Conservation (phyloP, 2,113 vertebrate species). For the Ellobius talpinus region DNA sequence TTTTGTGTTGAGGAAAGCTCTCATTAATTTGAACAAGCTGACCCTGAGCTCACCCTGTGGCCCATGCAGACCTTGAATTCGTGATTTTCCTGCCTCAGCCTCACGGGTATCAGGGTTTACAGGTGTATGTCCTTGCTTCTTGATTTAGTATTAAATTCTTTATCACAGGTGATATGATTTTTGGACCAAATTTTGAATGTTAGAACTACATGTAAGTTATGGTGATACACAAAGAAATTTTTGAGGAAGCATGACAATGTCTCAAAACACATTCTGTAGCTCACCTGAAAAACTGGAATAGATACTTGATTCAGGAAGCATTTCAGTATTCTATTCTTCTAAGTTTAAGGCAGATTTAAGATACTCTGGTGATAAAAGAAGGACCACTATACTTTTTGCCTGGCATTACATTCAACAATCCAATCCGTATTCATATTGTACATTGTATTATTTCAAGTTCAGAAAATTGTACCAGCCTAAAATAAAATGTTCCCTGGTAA, state of each 20-base stretch:
- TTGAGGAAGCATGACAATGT: neutral
- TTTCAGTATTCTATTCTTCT: neutral
- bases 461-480: neutral
- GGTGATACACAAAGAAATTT: neutral
- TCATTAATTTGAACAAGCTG: neutral
- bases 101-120: neutral
- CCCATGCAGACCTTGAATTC: neutral
- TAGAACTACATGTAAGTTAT: neutral
- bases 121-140: neutral
- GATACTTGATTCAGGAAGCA: neutral
- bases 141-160: neutral
- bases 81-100: too few relatives aligned
- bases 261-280: neutral
- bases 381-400: neutral
- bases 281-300: neutral
- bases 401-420: neutral
- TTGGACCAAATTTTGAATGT: neutral
- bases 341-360: neutral
- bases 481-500: neutral
- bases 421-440: neutral
- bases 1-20: neutral
- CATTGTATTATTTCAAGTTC: neutral
- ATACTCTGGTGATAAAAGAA: neutral
- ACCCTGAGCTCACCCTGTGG: neutral
- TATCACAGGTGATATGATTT: neutral